Percentiles rank a stretch among this genome's conserved stretches.
These are phyloP conservation scores for Itoplectis maculator DNA, from an alignment of 2,888 invertebrate genomes.

Conservation along the genomic window DNA sequence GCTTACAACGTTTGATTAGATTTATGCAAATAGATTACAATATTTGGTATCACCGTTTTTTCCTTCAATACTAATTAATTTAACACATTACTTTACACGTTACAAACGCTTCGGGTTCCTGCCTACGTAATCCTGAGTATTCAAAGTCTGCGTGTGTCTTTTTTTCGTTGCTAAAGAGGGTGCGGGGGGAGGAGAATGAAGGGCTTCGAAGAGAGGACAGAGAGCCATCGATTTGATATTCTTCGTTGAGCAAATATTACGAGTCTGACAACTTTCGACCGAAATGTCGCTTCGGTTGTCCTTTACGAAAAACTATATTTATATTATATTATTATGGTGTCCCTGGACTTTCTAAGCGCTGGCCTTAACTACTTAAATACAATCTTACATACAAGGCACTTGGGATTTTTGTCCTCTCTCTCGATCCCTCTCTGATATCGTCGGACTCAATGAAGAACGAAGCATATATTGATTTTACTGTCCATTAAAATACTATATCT, in stretches of 20 bases:
- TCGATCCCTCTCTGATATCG: constrained; percentile 22
- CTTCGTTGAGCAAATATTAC: constrained; percentile 61
- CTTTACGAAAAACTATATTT: constrained; percentile 24
- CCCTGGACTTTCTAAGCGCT: constrained; percentile 47
- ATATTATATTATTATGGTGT: constrained; percentile 31
- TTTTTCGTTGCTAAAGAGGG: constrained; percentile 9
- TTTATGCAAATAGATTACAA: constrained; percentile 71
- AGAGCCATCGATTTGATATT: constrained; percentile 29
- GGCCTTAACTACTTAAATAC: constrained; percentile 55
- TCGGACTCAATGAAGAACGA: constrained; percentile 31
- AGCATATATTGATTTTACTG: constrained; percentile 25
- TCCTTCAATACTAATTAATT: constrained; percentile 57
- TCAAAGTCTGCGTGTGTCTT: constrained; percentile 60
- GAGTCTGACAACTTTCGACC: constrained; percentile 21
- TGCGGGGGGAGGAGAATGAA: neutral
- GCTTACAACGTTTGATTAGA: constrained; percentile 73
- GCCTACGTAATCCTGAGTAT: constrained; percentile 77
- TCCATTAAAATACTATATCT: constrained; percentile 43
- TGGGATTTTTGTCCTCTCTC: constrained; percentile 30
- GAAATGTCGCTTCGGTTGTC: constrained; percentile 14
- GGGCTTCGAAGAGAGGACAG: constrained; percentile 15
- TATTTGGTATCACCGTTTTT: constrained; percentile 77
- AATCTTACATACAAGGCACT: constrained; percentile 69
- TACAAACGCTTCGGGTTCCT: constrained; percentile 67
- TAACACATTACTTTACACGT: constrained; percentile 47